These are phyloP conservation scores for Drosophila littoralis DNA, from an alignment of 1,140 invertebrate species.

Conservation along the genomic window DNA sequence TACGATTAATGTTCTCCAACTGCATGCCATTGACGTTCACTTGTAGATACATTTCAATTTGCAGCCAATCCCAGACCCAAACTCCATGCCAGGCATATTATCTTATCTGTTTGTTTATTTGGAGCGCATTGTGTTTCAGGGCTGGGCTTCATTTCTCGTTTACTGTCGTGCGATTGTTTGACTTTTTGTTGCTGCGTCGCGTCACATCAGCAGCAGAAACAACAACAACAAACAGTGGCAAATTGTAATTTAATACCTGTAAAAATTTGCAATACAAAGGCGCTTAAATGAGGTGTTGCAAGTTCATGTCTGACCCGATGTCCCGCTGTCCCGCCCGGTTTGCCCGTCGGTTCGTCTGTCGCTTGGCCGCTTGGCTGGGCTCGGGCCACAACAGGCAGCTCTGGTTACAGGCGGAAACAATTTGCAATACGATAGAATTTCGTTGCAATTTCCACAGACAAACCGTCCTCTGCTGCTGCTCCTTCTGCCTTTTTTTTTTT, in stretches of 20 bases:
- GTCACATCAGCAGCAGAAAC: slow-evolving; percentile 35
- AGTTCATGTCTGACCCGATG: slow-evolving; percentile 52
- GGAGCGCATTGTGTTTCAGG: slow-evolving; percentile 76
- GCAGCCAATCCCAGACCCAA: slow-evolving; percentile 40
- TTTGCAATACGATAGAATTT: slow-evolving; percentile 81
- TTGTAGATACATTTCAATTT: slow-evolving; percentile 69
- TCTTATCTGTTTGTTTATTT: slow-evolving; percentile 71
- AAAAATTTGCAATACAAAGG: slow-evolving; percentile 76
- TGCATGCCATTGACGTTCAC: slow-evolving; percentile 25
- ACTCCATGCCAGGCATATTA: slow-evolving; percentile 39
- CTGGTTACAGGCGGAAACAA: slow-evolving; percentile 75
- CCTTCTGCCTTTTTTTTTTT: slow-evolving; percentile 38
- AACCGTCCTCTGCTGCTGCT: background rate
- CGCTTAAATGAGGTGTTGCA: slow-evolving; percentile 81
- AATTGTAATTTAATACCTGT: slow-evolving; percentile 78
- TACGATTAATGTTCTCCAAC: slow-evolving; percentile 8
- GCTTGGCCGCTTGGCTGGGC: slow-evolving; percentile 18
- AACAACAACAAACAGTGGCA: slow-evolving; percentile 58
- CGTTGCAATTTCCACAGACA: slow-evolving; percentile 51
- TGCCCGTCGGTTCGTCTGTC: slow-evolving; percentile 15
- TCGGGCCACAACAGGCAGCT: slow-evolving; percentile 37
- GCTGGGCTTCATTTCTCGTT: slow-evolving; percentile 34
- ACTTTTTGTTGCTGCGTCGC: slow-evolving; percentile 46
- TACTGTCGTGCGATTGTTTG: slow-evolving; percentile 51
- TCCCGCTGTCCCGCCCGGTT: background rate